Conservation (phyloP, 1,140 invertebrate species). For the Zaprionus kolodkinae region DNA sequence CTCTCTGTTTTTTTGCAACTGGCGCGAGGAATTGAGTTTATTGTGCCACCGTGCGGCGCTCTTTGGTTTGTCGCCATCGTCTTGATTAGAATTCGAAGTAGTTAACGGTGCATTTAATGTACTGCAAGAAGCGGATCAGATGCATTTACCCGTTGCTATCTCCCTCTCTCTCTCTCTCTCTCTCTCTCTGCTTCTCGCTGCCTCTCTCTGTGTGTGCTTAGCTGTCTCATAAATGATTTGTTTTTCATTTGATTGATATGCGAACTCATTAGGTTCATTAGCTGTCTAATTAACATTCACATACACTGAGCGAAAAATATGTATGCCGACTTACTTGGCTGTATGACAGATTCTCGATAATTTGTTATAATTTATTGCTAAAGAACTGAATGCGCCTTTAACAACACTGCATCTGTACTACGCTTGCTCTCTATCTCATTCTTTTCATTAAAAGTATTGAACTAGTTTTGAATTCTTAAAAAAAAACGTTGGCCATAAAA, state of each 20-base stretch:
- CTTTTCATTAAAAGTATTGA: background rate
- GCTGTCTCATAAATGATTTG: conserved; percentile 28
- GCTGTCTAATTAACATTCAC: conserved; percentile 5
- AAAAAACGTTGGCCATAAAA: too few relatives aligned
- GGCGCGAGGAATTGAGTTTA: conserved; percentile 73
- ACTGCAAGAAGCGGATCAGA: conserved; percentile 68
- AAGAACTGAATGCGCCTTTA: too few relatives aligned
- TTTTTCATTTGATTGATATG: conserved; percentile 35
- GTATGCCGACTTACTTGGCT: too few relatives aligned
- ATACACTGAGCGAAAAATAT: conserved; percentile 14
- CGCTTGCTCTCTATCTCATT: background rate
- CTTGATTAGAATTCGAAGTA: conserved; percentile 81
- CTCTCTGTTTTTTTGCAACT: conserved; percentile 34
- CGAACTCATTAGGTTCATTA: conserved; percentile 45
- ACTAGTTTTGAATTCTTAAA: too few relatives aligned
- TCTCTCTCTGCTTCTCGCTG: background rate
- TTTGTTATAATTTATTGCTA: too few relatives aligned
- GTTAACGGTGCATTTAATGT: conserved; percentile 80
- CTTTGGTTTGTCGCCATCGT: conserved; percentile 75
- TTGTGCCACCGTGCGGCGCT: conserved; percentile 71
- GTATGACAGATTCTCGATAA: too few relatives aligned
- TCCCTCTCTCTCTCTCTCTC: conserved; percentile 11
- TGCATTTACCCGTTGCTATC: conserved; percentile 63
- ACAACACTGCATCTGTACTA: too few relatives aligned
- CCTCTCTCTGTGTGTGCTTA: conserved; percentile 1